Evolutionary conservation across 1,140 invertebrate species (phyloP), one percentile per base, ranked within the genome.

Genomic region (Drosophila pandora): DNA sequence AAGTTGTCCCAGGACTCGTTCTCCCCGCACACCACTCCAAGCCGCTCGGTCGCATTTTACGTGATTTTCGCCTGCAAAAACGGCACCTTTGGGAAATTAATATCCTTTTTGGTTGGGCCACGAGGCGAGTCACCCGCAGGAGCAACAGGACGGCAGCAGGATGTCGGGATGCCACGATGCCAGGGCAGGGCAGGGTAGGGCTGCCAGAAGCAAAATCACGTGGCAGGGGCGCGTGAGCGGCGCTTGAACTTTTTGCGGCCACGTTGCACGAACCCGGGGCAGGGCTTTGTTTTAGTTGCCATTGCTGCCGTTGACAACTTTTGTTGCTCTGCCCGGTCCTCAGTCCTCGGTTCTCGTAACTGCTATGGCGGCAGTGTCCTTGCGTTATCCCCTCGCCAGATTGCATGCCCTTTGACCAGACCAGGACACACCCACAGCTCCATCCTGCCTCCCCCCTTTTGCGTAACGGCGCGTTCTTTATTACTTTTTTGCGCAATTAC

Each of bases 71-170:
- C 79, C 65, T 43, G 79, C 75, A 79, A 74, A 82, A 84, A 88
- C 65, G 76, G 79, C 88, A 90, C 88, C 88, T 90, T 90, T 88
- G 88, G 88, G 88, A 90, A 90, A 90, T 90, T 90, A 90, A 90
- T 90, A 90, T 81, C 82, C 79, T 90, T 90, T 88, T 83, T 89
- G 82, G 59, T 47, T 43, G 77, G 41, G 78, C 70, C 82, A 75
- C 78, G 71, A 62, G 76, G 49, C 61, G 48, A 52, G 58, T 63
- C 74, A 48, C 34, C 39, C 39, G 55, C 41, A 53, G 41, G 30
- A 54, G 39, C 50, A 62, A 68, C 47, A 71, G 32, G 30, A 45
- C 52, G 43, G 25, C 53, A 12, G 56, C 25, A n/a, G 55, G 30
- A 25, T 53, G 45, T 25, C 48, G 12, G 53, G 17, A 48, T 37